phyloP scores from a whole-genome alignment of 2,888 invertebrate species.

The Deladenus siricidicola region DNA sequence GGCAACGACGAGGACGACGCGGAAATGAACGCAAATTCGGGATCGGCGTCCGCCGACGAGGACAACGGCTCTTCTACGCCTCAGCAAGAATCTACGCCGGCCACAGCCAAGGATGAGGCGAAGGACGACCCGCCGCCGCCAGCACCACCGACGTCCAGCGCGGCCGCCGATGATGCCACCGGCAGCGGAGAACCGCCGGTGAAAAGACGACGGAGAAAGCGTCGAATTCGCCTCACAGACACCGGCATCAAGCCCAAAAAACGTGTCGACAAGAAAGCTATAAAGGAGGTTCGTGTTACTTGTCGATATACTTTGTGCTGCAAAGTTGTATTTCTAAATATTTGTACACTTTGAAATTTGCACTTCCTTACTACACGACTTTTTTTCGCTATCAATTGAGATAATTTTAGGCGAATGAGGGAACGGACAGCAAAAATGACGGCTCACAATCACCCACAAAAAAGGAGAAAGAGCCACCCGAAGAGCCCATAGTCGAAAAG shows the following conservation, averaged over 20 bases:
- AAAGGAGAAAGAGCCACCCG: conserved; percentile 16
- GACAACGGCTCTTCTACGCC: too few relatives aligned
- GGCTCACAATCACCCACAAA: conserved; percentile 14
- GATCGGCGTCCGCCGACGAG: not conserved
- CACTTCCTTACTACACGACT: too few relatives aligned
- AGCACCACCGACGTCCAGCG: too few relatives aligned
- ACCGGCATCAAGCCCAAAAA: conserved; percentile 12
- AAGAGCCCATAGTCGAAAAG: conserved; percentile 13
- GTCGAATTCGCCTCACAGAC: conserved; percentile 22
- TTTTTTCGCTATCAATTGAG: not conserved
- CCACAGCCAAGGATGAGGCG: not conserved
- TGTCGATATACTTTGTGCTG: conserved; percentile 10
- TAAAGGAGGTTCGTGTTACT: conserved; percentile 12
- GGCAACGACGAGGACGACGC: not conserved
- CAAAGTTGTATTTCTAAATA: not conserved
- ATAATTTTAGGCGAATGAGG: conserved; percentile 1
- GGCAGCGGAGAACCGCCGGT: not conserved
- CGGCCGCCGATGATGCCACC: not conserved
- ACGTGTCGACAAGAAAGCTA: conserved; percentile 21
- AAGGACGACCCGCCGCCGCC: not conserved
- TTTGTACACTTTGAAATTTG: too few relatives aligned
- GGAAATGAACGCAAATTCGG: not conserved
- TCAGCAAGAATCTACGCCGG: too few relatives aligned
- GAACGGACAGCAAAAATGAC: conserved; percentile 16
- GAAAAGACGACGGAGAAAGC: conserved; percentile 24